Base-by-base conservation (phyloP, 2,113 vertebrate genomes). In the Antidorcas marsupialis region DNA sequence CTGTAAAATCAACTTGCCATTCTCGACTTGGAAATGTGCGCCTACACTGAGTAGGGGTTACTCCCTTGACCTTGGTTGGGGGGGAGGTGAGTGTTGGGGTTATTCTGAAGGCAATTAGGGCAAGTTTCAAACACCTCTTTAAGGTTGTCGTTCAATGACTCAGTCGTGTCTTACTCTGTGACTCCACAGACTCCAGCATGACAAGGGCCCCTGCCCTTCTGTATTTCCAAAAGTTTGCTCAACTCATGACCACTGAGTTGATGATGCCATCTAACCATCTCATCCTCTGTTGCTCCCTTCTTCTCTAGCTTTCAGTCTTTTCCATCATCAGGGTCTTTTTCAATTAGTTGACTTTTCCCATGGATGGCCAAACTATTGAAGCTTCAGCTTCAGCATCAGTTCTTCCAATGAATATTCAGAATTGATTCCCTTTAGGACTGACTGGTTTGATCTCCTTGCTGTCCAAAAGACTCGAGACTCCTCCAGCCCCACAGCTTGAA, bases 81-180 rank as follows among this genome's bases (percentile, higher is more conserved):
- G 8, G 4, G 1, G 28, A 60, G 1, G 16, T 52, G 47, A 52
- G 30, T 81, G 5, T 81, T 81, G 28, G 78, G 30, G 30, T 52
- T 81, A 52, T 81, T n/a, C 16, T 81, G 78, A 10, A n/a, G 47
- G 17, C 78, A 81, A 33, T n/a, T 52, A 52, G 5, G 30, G 30
- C 30, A 52, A n/a, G 17, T 43, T 81, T n/a, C 78, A 81, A 81
- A 12, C 17, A n/a, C 30, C 47, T n/a, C 16, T n/a, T 81, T 39
- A 71, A 71, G 67, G 10, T 2, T 71, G 67, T 39, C 21, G 0
- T 39, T 39, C 19, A 39, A 71, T 39, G 67, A 71, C n/a, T 36
- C n/a, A 71, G 19, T 23, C 1, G 1, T 71, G 10, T 39, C 67
- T 39, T 6, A 71, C n/a, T 71, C 67, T 71, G n/a, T 5, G n/a